Evolutionary conservation across 2,797 vertebrate species (phyloP), one percentile per base, ranked within the genome.

Genomic region (Gallinago nigripennis): DNA sequence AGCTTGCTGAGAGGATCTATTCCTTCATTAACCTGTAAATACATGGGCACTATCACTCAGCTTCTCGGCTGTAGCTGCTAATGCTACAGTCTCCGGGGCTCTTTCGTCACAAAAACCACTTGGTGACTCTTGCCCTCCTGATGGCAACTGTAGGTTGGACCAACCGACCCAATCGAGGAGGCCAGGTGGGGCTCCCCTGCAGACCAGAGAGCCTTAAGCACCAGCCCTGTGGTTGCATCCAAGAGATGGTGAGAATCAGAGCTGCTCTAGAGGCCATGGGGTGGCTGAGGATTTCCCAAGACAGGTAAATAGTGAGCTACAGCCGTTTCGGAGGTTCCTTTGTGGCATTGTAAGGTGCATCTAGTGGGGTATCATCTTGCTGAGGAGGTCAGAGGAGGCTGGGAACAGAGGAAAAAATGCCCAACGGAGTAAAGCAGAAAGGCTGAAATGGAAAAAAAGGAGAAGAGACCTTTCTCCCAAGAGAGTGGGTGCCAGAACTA

Each of bases 121-220:
- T 24, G 11, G n/a, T 0, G 5, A 84, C n/a, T 41, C 45, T 45
- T 39, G 27, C 16, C 5, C 0, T 0, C 54, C 58, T 85, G 45
- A 33, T 46, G 39, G 31, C 1, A 2, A 23, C 39, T 81, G 63
- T 28, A 28, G 25, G 33, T 94, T 75, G 71, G 83, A 43, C 25
- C 37, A 53, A 2, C 28, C 9, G 17, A 33, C 15, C 16, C 30
- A n/a, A 33, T 8, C 18, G 23, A 37, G 48, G 48, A 73, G 63
- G 20, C 8, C 24, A 21, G n/a, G 0, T 12, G 51, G 20, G 54
- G 37, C 31, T 51, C 17, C 35, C 27, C 66, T 2, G 4, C 35
- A 51, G 35, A 24, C 24, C 56, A 30, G 37, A 58, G 46, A 48
- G 8, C 16, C 39, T 43, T 33, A 16, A 63, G 2, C 31, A 16